Base-by-base conservation (phyloP, 2,888 invertebrate species). In the Drosophila aldrichi region DNA sequence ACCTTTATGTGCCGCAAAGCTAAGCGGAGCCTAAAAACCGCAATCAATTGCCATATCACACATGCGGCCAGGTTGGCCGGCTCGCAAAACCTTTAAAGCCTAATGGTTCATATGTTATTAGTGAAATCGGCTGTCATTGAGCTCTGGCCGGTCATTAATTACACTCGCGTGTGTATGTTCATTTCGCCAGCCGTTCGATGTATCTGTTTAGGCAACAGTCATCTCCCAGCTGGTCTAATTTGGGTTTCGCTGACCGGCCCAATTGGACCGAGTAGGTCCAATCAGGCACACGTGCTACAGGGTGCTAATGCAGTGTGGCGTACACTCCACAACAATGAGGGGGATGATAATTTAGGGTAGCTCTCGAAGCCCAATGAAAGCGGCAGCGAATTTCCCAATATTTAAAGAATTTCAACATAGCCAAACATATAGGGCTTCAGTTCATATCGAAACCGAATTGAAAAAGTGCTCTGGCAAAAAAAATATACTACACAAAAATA, bases 91-190 rank as follows among this genome's bases (percentile, higher is more conserved):
- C 40, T 44, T 68, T n/a, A 25, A 34, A 34, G n/a, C 32, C 8
- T n/a, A 57, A 72, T 59, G 65, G 56, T 38, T 20, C 43, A 34
- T 49, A 38, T 51, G 56, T 57, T 68, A 57, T 76, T 79, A 55
- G 54, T 36, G 43, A 74, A 76, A 79, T 79, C 56, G 80, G 57
- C 59, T 75, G 80, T 77, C 76, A 75, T 75, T 66, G 36, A 55
- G 70, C 56, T 48, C 16, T 34, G 51, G 56, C 62, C 36, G 69
- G 52, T 65, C 79, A 77, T 77, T 77, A 77, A 77, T 77, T 75
- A 69, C 51, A 10, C 59, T 79, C 48, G 76, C 76, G 76, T 79
- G 76, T 56, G 43, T 38, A 48, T 69, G 69, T 57, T 74, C 76
- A 74, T 79, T 79, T 69, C 49, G 59, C 48, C 79, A 59, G 58